A percentile compares a stretch with the other conserved stretches of the same genome.
Conservation (phyloP, 2,888 invertebrate species). For the Pandemis heparana region DNA sequence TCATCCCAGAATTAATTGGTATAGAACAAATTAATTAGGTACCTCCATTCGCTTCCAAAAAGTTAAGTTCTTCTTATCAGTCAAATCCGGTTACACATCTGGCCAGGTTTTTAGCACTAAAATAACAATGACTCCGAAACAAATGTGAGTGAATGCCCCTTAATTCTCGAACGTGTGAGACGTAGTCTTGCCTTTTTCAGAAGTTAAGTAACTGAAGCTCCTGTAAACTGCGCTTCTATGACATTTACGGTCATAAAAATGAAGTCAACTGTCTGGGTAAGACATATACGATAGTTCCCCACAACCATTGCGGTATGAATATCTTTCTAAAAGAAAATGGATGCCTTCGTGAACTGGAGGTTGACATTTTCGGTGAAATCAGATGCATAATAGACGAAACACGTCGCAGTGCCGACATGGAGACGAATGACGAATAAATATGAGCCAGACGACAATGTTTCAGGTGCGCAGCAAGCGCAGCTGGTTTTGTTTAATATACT, state of each 20-base stretch:
- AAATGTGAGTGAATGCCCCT: constrained; percentile 49
- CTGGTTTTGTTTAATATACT: constrained; percentile 35
- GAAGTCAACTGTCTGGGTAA: constrained; percentile 20
- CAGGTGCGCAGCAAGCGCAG: constrained; percentile 36
- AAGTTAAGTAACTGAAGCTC: constrained; percentile 33
- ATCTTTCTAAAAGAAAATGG: not conserved
- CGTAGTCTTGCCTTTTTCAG: constrained; percentile 32
- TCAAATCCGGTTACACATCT: not conserved
- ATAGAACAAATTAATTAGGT: not conserved
- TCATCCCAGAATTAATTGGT: not conserved
- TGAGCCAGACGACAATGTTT: constrained; percentile 39
- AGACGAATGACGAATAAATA: constrained; percentile 31
- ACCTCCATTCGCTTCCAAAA: not conserved
- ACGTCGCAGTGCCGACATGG: constrained; percentile 12
- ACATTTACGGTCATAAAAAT: constrained; percentile 45
- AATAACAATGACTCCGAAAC: constrained; percentile 35
- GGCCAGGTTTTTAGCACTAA: not conserved
- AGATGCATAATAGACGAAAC: constrained; percentile 31
- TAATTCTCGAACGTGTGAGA: constrained; percentile 50
- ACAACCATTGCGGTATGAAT: constrained; percentile 11
- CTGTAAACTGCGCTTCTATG: constrained; percentile 48
- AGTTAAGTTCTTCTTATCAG: not conserved
- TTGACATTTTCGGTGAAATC: constrained; percentile 19
- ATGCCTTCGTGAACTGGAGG: not conserved
- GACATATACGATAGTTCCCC: not conserved